phyloP scores from a whole-genome alignment of 1,140 invertebrate species.

The Asobara japonica region DNA sequence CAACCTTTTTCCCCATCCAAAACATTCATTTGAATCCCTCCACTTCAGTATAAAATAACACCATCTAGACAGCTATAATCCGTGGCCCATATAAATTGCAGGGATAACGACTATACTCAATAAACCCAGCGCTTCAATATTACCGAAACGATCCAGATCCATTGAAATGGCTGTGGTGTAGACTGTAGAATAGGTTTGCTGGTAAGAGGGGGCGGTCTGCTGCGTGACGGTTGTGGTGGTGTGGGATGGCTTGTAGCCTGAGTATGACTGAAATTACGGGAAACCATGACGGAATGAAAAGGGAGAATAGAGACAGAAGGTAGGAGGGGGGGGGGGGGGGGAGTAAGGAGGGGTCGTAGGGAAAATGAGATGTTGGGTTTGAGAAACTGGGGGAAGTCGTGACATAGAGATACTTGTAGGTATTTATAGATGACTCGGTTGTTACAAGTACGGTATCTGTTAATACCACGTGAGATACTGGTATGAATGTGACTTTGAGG shows the following conservation, averaged over 20 bases:
- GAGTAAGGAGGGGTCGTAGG: background rate
- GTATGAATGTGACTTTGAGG: background rate
- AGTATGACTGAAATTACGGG: background rate
- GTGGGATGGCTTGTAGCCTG: background rate
- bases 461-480: background rate
- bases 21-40: background rate
- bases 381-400: background rate
- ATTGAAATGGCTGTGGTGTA: background rate
- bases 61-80: background rate
- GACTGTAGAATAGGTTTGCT: background rate
- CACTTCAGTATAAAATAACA: background rate
- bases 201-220: background rate
- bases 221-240: background rate
- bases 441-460: background rate
- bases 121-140: background rate
- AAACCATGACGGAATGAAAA: background rate
- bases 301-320: background rate
- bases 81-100: background rate
- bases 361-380: background rate
- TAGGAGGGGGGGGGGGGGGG: background rate
- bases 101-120: slow-evolving; percentile 3
- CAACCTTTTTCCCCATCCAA: background rate
- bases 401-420: background rate
- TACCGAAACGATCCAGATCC: background rate
- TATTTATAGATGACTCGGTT: background rate